These are phyloP conservation scores for Nesogale talazaci DNA, from an alignment of 2,113 vertebrate genomes.

Conservation along the genomic window DNA sequence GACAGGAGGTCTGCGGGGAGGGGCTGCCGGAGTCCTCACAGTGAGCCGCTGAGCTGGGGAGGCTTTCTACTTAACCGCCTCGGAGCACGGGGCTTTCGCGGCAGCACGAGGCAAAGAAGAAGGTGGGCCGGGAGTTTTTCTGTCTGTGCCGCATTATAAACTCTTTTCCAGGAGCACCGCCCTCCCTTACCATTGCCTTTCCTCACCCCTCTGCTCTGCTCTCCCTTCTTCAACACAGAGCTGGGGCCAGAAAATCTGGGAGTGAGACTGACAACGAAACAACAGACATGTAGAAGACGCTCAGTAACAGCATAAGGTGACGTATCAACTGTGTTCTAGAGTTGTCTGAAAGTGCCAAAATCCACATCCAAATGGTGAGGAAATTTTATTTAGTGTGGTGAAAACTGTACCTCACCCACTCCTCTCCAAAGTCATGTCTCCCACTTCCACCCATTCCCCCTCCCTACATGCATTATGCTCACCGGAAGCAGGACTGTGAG, in stretches of 20 bases:
- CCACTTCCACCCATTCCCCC: neutral
- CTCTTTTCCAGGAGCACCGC: neutral
- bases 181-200: neutral
- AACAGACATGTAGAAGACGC: neutral
- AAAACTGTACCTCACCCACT: neutral
- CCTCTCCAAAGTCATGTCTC: too few species aligned
- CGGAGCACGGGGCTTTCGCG: neutral
- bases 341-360: slow-evolving; percentile 42
- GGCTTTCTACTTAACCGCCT: neutral
- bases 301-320: too few species aligned
- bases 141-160: neutral
- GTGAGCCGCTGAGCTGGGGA: too few species aligned
- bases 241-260: neutral
- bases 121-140: neutral
- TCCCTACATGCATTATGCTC: neutral
- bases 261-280: neutral
- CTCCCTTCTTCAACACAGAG: neutral
- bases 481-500: neutral
- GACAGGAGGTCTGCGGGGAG: too few species aligned
- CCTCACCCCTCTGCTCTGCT: neutral
- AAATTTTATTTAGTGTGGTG: neutral
- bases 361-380: neutral
- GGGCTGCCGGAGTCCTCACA: too few species aligned
- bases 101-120: neutral
- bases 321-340: too few species aligned